Evolutionary conservation across 2,797 vertebrate species (phyloP), one percentile per base, ranked within the genome.

Genomic region (Heterohyrax brucei): DNA sequence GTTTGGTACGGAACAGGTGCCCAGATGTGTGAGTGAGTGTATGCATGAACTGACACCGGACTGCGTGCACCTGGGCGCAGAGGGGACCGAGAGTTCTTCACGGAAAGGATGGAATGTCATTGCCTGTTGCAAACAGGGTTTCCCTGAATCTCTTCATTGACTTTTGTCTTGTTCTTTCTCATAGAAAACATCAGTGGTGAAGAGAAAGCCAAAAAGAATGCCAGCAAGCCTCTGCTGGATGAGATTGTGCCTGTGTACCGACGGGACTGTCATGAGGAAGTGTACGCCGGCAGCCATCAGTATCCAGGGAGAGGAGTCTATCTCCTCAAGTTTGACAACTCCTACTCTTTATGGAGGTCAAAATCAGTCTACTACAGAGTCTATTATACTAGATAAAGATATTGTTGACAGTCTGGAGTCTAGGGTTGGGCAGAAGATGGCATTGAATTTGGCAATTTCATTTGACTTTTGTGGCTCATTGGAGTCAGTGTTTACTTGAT

Each of bases 351-450:
- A 98, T 99, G 99, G 99, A 99, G 99, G 98, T 99, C 99, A 97
- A 99, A 99, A 99, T 99, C 99, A 86, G 99, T 99, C 97, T 99
- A 99, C 99, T 99, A 99, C 99, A 99, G 99, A 99, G 99, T 99
- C 98, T 99, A 99, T 98, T 99, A 99, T 97, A 99, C 99, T 98
- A 99, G 99, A 99, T 99, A 99, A 99, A 99, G 98, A 98, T 95
- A 76, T 64, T 95, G 87, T 92, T 91, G 39, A 89, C 96, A 76
- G 94, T 86, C 95, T 80, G 93, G 94, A 97, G 98, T 96, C 97
- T 97, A 98, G 98, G 97, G 97, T 97, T 97, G 96, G 98, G 98
- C 98, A 96, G 97, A 98, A 96, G 97, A 97, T 96, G 87, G 97
- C 96, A 28, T 98, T 97, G 98, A 96, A 93, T 97, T 98, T 96